Evolutionary conservation across 2,888 invertebrate genomes (phyloP), one percentile per base, ranked within the genome.

Genomic region (Epinotia brunnichana): DNA sequence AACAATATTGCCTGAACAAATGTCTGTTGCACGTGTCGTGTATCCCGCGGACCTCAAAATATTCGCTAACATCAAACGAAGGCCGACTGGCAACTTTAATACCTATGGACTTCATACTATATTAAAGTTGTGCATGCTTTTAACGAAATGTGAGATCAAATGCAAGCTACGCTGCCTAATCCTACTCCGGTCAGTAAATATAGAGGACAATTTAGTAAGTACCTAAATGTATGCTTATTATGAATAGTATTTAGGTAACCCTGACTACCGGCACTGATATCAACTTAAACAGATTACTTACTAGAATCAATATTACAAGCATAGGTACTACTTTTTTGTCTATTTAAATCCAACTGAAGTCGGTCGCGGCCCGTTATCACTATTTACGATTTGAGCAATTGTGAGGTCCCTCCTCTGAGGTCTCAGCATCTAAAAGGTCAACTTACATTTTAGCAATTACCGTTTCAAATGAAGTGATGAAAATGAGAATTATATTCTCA

Each of bases 61-160:
- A 70, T 71, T 74, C 64, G 66, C 66, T 74, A 74, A 70, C 68
- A 70, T 61, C 24, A 48, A 59, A 69, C 67, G 73, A 76, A 76
- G 76, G 76, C 44, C 73, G 29, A 29, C 29, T 29, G 29, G 35
- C 35, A 35, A 35, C 35, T 35, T 35, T 7, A 35, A 35, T 35
- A 35, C 9, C 9, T 35, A 35, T 35, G 35, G 70, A 53, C 54
- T 39, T 35, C 54, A 39, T 53, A 68, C 61, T 74, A 69, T 72
- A 56, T 61, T 71, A 35, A 35, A 35, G 35, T 35, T 74, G 35
- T 57, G 53, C 51, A 41, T 44, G 19, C 41, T 21, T 54, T 53
- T 21, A 24, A 24, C 15, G 24, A 57, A 19, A 53, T 13, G 13
- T 54, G 39, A 19, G 39, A 21, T 15, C 15, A 35, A 41, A 62